Conservation (phyloP, 2,113 vertebrate genomes). For the Cololabis saira region DNA sequence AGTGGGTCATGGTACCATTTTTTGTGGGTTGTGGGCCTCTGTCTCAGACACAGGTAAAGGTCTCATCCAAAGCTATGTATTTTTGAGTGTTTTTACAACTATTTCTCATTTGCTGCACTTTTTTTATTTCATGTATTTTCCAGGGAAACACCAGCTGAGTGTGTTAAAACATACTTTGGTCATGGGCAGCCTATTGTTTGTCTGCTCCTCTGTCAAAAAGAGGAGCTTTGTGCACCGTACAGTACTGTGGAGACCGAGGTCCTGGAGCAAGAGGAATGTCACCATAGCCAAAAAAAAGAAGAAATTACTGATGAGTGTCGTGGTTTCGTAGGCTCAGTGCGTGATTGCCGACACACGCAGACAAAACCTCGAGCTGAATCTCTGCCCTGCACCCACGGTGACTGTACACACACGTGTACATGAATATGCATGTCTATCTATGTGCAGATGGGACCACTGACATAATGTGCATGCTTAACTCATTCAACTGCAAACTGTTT, state of each 20-base stretch:
- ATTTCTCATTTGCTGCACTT: too few species aligned
- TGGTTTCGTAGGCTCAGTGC: slow-evolving; percentile 13
- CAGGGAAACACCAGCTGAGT: too few species aligned
- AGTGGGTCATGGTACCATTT: too few species aligned
- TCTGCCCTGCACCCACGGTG: slow-evolving; percentile 6
- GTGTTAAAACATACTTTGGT: slow-evolving; percentile 43
- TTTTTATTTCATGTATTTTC: too few species aligned
- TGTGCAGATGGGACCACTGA: slow-evolving; percentile 1
- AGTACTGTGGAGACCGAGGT: slow-evolving; percentile 1
- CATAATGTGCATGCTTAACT: background rate
- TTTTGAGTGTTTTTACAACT: too few species aligned
- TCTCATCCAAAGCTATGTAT: too few species aligned
- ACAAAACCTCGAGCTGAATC: background rate
- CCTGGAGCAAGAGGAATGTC: slow-evolving; percentile 21
- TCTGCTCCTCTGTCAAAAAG: slow-evolving; percentile 7
- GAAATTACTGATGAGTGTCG: background rate
- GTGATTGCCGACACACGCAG: background rate
- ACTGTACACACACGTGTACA: slow-evolving; percentile 9
- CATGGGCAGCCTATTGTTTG: slow-evolving; percentile 42
- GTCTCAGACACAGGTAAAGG: too few species aligned
- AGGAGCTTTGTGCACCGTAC: slow-evolving; percentile 6
- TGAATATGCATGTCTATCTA: background rate
- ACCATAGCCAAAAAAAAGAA: slow-evolving; percentile 6
- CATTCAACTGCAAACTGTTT: background rate
- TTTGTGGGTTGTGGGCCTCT: too few species aligned